These are phyloP conservation scores for Hemichromis elongatus DNA, from an alignment of 2,113 vertebrate species.

Conservation along the genomic window DNA sequence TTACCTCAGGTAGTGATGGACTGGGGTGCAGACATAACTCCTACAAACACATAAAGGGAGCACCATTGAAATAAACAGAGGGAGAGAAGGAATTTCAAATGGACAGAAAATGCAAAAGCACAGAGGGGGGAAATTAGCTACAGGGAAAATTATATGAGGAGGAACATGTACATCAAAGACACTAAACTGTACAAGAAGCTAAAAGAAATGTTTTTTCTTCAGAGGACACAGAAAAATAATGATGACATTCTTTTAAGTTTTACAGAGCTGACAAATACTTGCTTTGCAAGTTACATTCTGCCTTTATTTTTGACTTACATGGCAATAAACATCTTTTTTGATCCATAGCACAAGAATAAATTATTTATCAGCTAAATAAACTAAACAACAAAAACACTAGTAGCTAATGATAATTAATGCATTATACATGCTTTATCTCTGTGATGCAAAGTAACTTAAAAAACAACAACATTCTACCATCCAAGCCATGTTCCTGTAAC, in stretches of 20 bases:
- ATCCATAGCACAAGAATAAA: not conserved
- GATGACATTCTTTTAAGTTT: not conserved
- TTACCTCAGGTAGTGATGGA: conserved; percentile 77
- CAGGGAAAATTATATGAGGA: not conserved
- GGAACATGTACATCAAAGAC: not conserved
- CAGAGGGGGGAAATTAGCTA: conserved; percentile 3
- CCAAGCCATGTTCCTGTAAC: not conserved
- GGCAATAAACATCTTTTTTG: too few relatives aligned
- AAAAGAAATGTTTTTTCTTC: not conserved
- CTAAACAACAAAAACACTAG: not conserved
- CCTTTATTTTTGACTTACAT: too few relatives aligned
- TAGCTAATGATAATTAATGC: not conserved
- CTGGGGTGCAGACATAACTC: conserved; percentile 79
- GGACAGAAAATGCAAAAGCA: conserved; percentile 35
- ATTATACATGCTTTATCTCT: not conserved
- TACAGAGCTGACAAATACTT: not conserved
- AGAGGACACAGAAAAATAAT: not conserved
- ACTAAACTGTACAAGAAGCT: conserved; percentile 6
- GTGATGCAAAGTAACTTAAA: too few relatives aligned
- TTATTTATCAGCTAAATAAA: not conserved
- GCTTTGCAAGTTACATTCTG: not conserved
- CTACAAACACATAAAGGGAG: conserved; percentile 73
- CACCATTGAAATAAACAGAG: conserved; percentile 62
- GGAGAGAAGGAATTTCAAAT: conserved; percentile 32
- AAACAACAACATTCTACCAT: too few relatives aligned